phyloP scores from a whole-genome alignment of 2,113 vertebrate genomes.

The Zosterops japonicus region DNA sequence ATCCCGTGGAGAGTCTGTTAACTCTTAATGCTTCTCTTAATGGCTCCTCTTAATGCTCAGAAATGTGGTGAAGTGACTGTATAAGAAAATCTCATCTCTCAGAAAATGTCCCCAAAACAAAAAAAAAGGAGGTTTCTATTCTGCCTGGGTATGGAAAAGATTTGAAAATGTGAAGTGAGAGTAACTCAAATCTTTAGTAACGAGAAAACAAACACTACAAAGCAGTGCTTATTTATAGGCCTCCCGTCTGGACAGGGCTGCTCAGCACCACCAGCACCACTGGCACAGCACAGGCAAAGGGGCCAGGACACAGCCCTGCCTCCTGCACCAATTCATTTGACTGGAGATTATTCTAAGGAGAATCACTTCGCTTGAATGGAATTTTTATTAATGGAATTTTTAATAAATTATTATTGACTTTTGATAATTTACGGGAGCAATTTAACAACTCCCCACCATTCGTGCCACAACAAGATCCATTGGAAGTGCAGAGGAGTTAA shows the following conservation, averaged over 20 bases:
- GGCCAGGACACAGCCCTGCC: background rate
- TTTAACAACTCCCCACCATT: background rate
- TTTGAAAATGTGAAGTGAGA: slow-evolving; percentile 28
- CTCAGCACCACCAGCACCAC: background rate
- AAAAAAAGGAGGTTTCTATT: background rate
- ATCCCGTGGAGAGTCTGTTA: background rate
- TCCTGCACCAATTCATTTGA: background rate
- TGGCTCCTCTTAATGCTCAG: background rate
- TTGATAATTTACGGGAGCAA: background rate
- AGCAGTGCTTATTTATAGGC: background rate
- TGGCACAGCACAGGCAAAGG: background rate
- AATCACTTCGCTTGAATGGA: background rate
- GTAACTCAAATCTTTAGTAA: slow-evolving; percentile 1
- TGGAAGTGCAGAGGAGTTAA: background rate
- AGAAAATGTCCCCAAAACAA: background rate
- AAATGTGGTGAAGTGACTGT: background rate
- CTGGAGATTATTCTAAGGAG: background rate
- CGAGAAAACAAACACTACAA: background rate
- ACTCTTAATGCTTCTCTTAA: too few relatives aligned
- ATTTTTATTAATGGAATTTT: background rate
- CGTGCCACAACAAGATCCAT: background rate
- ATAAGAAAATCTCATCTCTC: background rate
- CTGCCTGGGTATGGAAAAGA: background rate
- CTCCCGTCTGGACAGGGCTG: background rate
- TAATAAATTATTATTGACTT: background rate